phyloP scores from a whole-genome alignment of 2,797 vertebrate genomes.

The Protonibea diacanthus region DNA sequence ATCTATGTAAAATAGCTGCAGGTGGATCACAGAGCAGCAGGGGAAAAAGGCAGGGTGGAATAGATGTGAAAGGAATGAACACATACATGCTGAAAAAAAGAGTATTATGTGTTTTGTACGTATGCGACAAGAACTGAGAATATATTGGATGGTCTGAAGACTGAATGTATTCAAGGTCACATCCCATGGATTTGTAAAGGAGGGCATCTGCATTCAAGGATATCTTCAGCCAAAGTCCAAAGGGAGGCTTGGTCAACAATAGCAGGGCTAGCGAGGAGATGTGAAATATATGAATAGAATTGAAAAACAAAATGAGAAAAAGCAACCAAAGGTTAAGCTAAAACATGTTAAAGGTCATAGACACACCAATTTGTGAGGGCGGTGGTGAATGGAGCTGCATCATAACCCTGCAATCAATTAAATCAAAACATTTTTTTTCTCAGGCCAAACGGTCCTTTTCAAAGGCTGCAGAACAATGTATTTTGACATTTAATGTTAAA shows the following conservation, averaged over 20 bases:
- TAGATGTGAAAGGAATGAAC: conserved; percentile 13
- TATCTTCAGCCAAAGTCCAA: conserved; percentile 39
- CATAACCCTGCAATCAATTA: conserved; percentile 23
- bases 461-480: neutral
- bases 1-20: conserved; percentile 53
- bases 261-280: conserved; percentile 22
- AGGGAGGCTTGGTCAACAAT: conserved; percentile 57
- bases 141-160: conserved; percentile 24
- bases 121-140: conserved; percentile 23
- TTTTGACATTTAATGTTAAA: conserved; percentile 8
- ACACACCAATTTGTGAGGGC: conserved; percentile 20
- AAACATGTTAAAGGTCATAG: conserved; percentile 55
- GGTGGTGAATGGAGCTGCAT: conserved; percentile 21
- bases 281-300: conserved; percentile 34
- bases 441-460: neutral
- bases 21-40: conserved; percentile 27
- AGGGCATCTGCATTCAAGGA: conserved; percentile 60
- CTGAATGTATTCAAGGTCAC: conserved; percentile 68
- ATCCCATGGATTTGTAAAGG: conserved; percentile 61
- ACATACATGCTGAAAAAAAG: neutral
- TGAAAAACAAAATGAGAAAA: conserved; percentile 29
- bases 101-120: conserved; percentile 4
- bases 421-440: neutral
- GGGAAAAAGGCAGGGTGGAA: conserved; percentile 2
- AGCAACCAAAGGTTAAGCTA: conserved; percentile 34